Percentiles rank a stretch among this genome's conserved stretches.
Evolutionary conservation across 2,113 vertebrate species (phyloP).

Genomic region (Pycnonotus jocosus): DNA sequence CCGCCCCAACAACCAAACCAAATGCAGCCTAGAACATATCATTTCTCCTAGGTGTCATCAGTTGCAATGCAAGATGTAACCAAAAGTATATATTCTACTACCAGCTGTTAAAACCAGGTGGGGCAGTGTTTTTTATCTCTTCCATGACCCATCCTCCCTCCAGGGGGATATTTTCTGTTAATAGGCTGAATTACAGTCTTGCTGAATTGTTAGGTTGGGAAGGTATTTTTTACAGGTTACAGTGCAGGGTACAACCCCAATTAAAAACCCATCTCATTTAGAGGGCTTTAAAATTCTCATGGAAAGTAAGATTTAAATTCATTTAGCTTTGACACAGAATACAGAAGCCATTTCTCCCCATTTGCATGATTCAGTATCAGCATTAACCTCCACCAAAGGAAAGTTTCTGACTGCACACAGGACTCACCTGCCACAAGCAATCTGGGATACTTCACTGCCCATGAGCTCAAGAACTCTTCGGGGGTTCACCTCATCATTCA

Average conservation of each 20-base stretch:
- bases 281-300: not conserved
- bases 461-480: constrained; percentile 88
- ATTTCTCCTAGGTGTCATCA: not conserved
- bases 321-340: not conserved
- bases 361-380: not conserved
- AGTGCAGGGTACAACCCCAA: not conserved
- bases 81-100: not conserved
- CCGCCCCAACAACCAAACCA: not conserved
- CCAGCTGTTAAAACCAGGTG: not conserved
- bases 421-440: constrained; percentile 86
- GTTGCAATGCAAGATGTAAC: not conserved
- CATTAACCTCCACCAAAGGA: not conserved
- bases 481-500: constrained; percentile 84
- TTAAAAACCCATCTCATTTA: not conserved
- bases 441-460: constrained; percentile 90
- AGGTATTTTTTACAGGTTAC: not conserved
- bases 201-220: not conserved
- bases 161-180: not conserved
- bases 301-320: not conserved
- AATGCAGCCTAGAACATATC: not conserved
- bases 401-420: not conserved
- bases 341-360: not conserved
- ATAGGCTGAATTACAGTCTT: not conserved
- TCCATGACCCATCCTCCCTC: not conserved
- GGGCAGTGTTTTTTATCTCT: not conserved